A percentile compares a stretch with the other conserved stretches of the same genome.
These are phyloP conservation scores for Drosophila trapezifrons DNA, from an alignment of 1,140 invertebrate species.

Conservation along the genomic window DNA sequence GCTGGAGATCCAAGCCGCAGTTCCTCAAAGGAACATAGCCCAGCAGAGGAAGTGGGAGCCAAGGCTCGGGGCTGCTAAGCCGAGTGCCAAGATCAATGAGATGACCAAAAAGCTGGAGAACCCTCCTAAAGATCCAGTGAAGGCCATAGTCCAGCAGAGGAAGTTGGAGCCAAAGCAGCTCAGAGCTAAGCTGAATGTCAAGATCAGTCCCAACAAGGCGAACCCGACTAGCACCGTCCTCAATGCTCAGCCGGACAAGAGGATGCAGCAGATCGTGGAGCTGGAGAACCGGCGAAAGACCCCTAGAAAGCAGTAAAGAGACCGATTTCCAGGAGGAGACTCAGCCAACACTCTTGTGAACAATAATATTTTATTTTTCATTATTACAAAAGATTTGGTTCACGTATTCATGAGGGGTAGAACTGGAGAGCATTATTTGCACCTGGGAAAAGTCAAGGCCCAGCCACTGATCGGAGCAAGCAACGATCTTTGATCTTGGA, in stretches of 20 bases:
- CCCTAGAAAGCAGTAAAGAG: too few relatives aligned
- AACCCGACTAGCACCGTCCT: not conserved
- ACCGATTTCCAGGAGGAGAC: too few relatives aligned
- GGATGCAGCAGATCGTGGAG: not conserved
- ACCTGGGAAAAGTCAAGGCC: conserved; percentile 4
- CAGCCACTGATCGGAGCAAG: conserved; percentile 1
- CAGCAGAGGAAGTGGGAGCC: not conserved
- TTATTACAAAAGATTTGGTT: not conserved
- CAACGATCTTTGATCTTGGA: not conserved
- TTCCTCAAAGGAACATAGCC: too few relatives aligned
- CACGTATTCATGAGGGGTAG: not conserved
- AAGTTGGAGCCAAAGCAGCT: not conserved
- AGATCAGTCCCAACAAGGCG: not conserved
- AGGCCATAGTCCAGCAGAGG: not conserved
- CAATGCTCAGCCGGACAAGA: not conserved
- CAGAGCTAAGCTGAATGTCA: conserved; percentile 1
- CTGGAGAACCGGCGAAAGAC: not conserved
- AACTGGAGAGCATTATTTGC: too few relatives aligned
- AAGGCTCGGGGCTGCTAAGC: not conserved
- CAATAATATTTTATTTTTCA: not conserved
- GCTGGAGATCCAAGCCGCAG: too few relatives aligned
- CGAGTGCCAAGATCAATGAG: not conserved
- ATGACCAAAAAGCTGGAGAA: too few relatives aligned
- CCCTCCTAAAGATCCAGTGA: too few relatives aligned
- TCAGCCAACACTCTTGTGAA: not conserved